Conservation (phyloP, 2,113 vertebrate species). For the Typhlomys cinereus region DNA sequence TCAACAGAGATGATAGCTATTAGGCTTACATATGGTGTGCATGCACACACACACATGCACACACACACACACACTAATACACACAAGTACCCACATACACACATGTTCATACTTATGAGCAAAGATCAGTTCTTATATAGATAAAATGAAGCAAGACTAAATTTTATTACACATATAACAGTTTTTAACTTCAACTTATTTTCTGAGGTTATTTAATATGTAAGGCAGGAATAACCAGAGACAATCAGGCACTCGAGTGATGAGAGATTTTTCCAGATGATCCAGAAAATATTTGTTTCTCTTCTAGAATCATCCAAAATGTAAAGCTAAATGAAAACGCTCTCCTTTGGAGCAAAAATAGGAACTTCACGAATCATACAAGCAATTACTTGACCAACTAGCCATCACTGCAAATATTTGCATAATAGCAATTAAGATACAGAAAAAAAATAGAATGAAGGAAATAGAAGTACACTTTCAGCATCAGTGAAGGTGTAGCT, state of each 20-base stretch:
- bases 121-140: not conserved
- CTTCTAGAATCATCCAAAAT: not conserved
- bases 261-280: conserved; percentile 14
- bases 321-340: conserved; percentile 27
- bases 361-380: not conserved
- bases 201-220: not conserved
- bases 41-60: not conserved
- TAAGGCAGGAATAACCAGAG: conserved; percentile 20
- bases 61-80: not conserved
- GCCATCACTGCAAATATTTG: conserved; percentile 6
- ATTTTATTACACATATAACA: conserved; percentile 15
- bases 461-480: not conserved
- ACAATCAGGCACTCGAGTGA: not conserved
- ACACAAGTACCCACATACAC: too few relatives aligned
- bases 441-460: not conserved
- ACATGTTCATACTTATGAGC: conserved; percentile 4
- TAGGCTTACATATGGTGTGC: not conserved
- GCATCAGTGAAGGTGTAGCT: not conserved
- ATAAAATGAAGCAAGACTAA: not conserved
- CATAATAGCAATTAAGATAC: not conserved
- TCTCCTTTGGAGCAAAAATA: not conserved
- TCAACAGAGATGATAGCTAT: not conserved
- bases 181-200: conserved; percentile 44
- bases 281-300: conserved; percentile 62
- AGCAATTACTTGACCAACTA: not conserved